Evolutionary conservation across 2,113 vertebrate genomes (phyloP), one percentile per base, ranked within the genome.

Genomic region (Xyrauchen texanus): DNA sequence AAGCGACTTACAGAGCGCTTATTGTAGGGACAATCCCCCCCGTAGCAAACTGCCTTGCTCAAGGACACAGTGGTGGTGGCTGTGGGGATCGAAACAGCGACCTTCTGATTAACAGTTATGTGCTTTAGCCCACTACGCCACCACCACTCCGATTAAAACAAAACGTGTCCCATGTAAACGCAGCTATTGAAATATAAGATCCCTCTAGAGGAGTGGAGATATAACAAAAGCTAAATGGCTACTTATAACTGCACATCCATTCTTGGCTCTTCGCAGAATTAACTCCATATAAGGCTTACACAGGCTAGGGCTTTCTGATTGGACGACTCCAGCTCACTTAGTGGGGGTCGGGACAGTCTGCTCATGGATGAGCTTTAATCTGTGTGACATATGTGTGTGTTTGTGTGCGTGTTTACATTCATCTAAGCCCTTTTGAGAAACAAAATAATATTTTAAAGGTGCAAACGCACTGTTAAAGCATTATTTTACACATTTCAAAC

Each of bases 281-380:
- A 44, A 70, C 49, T 76, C 78, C 83, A 79, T 87, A 84, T 87
- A 86, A 87, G 84, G 83, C 62, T 79, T 85, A 81, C 44, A 66
- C 47, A 70, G 58, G 7, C 68, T 73, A 15, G 0, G 11, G 61
- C 52, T 21, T 68, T 70, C 61, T 83, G 77, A 86, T 83, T 87
- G 86, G 84, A 74, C 45, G 71, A 62, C 61, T 57, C 21, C 16
- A 47, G 61, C 64, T 75, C 71, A 78, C 21, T 61, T 47, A 55
- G 8, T 71, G 51, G 78, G 72, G 71, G 51, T 58, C 47, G 72
- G n/a, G 64, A 34, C 21, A 34, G 61, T 15, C 65, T 68, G 70
- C 52, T 63, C 76, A 64, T 62, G 49, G 60, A 79, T 67, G 63
- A 67, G 74, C 70, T 83, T 78, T 67, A 81, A 46, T 72, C 44